Evolutionary conservation across 53 echinoderm and acorn worm species (phyloP).

Genomic region (Astropecten irregularis): DNA sequence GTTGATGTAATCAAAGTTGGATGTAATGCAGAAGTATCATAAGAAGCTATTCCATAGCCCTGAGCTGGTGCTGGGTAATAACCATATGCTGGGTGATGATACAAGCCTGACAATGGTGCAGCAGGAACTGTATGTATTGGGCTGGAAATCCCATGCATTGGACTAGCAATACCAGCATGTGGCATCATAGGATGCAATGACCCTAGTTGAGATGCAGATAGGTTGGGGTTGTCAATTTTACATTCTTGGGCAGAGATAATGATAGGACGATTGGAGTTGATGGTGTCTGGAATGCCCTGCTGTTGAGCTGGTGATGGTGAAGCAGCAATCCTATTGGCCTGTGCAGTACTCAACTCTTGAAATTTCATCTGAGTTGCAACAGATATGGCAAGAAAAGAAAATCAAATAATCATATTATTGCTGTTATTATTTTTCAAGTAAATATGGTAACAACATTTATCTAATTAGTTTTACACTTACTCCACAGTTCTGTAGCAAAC

Average conservation of each 20-base stretch:
- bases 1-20: slow-evolving; percentile 27
- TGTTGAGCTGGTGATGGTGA: neutral
- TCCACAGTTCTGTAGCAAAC: too few species aligned
- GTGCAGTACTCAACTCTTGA: slow-evolving; percentile 60
- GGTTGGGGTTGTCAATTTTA: slow-evolving; percentile 27
- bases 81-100: slow-evolving; percentile 7
- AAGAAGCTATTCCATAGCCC: slow-evolving; percentile 27
- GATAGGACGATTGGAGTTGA: slow-evolving; percentile 49
- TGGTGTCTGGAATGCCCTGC: slow-evolving; percentile 14
- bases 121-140: slow-evolving; percentile 30
- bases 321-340: neutral
- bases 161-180: slow-evolving; percentile 3
- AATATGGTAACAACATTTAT: too few species aligned
- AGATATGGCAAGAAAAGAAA: neutral
- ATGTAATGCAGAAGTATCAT: neutral
- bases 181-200: neutral
- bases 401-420: neutral
- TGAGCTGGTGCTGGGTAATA: slow-evolving; percentile 34
- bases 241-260: slow-evolving; percentile 49
- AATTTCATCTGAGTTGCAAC: slow-evolving; percentile 34
- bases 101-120: slow-evolving; percentile 6
- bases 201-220: neutral
- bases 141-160: neutral
- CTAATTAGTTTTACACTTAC: too few species aligned
- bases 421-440: neutral